These are phyloP conservation scores for Tenthredo scrophulariae DNA, from an alignment of 2,888 invertebrate species.

Conservation along the genomic window DNA sequence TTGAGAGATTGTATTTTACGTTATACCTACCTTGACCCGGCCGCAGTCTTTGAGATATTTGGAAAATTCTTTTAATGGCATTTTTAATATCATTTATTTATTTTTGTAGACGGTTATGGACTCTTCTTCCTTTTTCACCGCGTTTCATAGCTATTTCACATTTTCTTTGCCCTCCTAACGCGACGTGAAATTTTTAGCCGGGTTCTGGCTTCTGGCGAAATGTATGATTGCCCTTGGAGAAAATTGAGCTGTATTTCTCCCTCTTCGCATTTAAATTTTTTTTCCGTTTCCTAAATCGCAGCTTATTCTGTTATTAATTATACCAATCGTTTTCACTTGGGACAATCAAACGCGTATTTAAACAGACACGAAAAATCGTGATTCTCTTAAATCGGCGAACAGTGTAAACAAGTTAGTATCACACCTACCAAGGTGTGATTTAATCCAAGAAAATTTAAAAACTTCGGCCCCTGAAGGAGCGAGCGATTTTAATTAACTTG, in stretches of 20 bases:
- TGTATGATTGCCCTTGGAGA: not conserved
- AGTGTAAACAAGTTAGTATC: not conserved
- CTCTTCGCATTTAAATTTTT: not conserved
- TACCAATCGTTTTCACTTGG: not conserved
- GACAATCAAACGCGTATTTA: not conserved
- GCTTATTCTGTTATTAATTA: not conserved
- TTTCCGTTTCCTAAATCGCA: not conserved
- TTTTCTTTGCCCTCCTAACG: not conserved
- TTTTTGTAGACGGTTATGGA: not conserved
- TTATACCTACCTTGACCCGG: not conserved
- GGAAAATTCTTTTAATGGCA: slow-evolving; percentile 4
- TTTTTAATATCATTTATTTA: not conserved
- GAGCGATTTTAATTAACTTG: slow-evolving; percentile 11
- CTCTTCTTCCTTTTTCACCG: not conserved
- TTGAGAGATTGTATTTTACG: not conserved
- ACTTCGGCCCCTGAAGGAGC: not conserved
- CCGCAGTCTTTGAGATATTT: not conserved
- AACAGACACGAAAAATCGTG: not conserved
- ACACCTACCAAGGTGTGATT: not conserved
- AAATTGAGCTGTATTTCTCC: not conserved
- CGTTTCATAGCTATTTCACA: not conserved
- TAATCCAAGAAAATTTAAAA: not conserved
- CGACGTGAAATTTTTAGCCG: not conserved
- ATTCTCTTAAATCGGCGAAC: not conserved
- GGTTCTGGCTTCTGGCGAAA: not conserved